phyloP scores from a whole-genome alignment of 2,113 vertebrate genomes.

The Eurypyga helias region DNA sequence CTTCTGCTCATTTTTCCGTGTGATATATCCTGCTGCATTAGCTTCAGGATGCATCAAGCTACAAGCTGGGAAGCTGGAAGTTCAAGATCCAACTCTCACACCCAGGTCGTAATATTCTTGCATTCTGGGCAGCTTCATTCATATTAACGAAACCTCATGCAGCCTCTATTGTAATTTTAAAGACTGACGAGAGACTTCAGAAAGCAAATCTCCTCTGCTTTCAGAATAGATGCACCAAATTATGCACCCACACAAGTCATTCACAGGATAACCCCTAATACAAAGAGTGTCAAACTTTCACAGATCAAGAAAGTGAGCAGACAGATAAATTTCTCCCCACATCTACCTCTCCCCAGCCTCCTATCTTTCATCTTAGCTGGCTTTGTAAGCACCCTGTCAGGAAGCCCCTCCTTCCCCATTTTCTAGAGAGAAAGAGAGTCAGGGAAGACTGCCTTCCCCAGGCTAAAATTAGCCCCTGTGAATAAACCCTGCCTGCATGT shows the following conservation, averaged over 20 bases:
- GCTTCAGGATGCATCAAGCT: background rate
- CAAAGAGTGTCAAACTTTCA: background rate
- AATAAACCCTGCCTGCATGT: background rate
- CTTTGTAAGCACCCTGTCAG: slow-evolving; percentile 6
- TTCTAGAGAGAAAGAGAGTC: background rate
- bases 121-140: background rate
- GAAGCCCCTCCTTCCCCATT: slow-evolving; percentile 28
- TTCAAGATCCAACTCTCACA: background rate
- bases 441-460: slow-evolving; percentile 12
- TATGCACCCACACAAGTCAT: background rate
- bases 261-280: background rate
- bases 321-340: slow-evolving; percentile 4
- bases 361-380: background rate
- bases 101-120: background rate
- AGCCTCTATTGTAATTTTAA: slow-evolving; percentile 14
- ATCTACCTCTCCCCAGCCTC: background rate
- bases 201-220: slow-evolving; percentile 19
- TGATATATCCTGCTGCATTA: background rate
- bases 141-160: slow-evolving; percentile 15
- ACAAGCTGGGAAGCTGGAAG: background rate
- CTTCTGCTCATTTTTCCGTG: background rate
- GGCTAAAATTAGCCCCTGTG: slow-evolving; percentile 19
- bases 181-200: slow-evolving; percentile 7
- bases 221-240: background rate
- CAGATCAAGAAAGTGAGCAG: background rate